Percentiles rank a stretch among this genome's conserved stretches.
Evolutionary conservation across 2,797 vertebrate genomes (phyloP).

Genomic region (Orientallactaga sibirica): DNA sequence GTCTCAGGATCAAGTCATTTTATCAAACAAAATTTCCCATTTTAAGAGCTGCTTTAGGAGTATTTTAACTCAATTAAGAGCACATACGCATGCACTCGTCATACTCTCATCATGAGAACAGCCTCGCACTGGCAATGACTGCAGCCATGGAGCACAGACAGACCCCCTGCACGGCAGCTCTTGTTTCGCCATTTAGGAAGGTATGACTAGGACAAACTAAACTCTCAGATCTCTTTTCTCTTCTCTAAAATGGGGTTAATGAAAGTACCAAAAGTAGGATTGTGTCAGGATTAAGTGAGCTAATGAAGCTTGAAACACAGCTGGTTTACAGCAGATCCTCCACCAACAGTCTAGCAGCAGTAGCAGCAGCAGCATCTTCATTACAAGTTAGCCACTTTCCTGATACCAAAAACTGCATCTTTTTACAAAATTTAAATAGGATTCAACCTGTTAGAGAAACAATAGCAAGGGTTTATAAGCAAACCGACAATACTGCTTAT

Average conservation of each 20-base stretch:
- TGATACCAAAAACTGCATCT: constrained; percentile 51
- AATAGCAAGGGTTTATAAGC: constrained; percentile 22
- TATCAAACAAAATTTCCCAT: constrained; percentile 51
- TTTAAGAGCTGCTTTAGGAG: constrained; percentile 18
- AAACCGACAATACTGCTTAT: constrained; percentile 4
- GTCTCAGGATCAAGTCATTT: constrained; percentile 26
- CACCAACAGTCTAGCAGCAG: not conserved
- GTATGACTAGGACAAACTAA: constrained; percentile 38
- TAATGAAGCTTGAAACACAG: constrained; percentile 50
- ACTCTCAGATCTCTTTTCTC: constrained; percentile 35
- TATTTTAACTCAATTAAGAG: constrained; percentile 62
- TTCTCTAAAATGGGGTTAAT: constrained; percentile 48
- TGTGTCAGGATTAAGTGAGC: constrained; percentile 35
- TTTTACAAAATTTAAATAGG: constrained; percentile 55
- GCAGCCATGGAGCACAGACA: not conserved
- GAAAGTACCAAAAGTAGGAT: constrained; percentile 29
- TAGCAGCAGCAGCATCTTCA: not conserved
- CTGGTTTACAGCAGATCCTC: constrained; percentile 29
- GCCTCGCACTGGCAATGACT: not conserved
- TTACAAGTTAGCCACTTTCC: constrained; percentile 2
- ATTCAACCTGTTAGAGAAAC: constrained; percentile 44
- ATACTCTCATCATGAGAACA: constrained; percentile 46
- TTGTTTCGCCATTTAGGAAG: constrained; percentile 36
- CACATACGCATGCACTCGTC: not conserved
- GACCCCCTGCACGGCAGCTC: not conserved